Evolutionary conservation across 2,113 vertebrate genomes (phyloP), one percentile per base, ranked within the genome.

Genomic region (Apistogramma diplotaenia): DNA sequence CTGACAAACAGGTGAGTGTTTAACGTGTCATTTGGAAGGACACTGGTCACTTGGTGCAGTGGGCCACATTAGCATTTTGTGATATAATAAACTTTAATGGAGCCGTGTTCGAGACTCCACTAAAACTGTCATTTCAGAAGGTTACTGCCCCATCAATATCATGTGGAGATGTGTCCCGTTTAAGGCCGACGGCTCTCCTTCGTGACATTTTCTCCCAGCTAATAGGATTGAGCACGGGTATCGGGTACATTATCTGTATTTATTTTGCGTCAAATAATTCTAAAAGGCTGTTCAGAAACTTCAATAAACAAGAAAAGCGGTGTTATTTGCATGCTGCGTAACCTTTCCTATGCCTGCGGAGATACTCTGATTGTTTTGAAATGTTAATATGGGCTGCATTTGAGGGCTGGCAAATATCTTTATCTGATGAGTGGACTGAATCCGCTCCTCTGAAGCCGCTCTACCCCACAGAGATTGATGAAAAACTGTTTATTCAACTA

Each of bases 341-440:
- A 86, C 85, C 81, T 89, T 83, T 75, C 58, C 31, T 21, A 23
- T 13, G 78, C 58, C 56, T 67, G 67, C 76, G 46, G 78, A 90
- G 78, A 84, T 62, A 60, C 78, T 83, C 31, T 82, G 78, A 88
- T 89, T 85, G 74, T 89, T 89, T 89, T 89, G 78, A 90, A 91
- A 84, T 88, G 80, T 65, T 85, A 70, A 86, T 87, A 77, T 56
- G 58, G 43, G 65, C 31, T 60, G 43, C 23, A 78, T 84, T 84
- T 82, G 78, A 91, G 84, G 79, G 61, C 58, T 54, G 2, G 25
- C 21, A 23, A 77, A 57, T 29, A 33, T 74, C 59, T 87, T 91
- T 87, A 93, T 90, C 84, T 87, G 85, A 89, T 86, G 57, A 88
- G 79, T 62, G 53, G 83, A 76, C 75, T 82, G 61, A 86, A 89